Percentiles rank a stretch among this genome's conserved stretches.
Conservation (phyloP, 1,140 invertebrate species). For the Matsumurasca onukii region DNA sequence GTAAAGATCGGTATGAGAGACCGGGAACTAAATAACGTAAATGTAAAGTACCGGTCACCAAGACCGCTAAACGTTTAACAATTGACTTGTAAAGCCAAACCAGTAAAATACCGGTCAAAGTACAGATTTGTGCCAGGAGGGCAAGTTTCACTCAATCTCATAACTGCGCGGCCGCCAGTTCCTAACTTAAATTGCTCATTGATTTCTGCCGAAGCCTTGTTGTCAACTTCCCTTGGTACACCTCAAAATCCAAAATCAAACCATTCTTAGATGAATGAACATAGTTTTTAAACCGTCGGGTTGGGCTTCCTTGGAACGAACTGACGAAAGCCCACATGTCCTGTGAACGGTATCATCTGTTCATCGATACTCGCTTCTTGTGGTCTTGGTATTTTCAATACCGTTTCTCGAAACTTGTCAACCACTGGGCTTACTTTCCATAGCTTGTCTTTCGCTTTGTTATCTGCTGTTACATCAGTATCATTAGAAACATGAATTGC, state of each 20-base stretch:
- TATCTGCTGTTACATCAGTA: constrained; percentile 18
- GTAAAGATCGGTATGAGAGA: background rate
- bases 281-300: constrained; percentile 37
- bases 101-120: constrained; percentile 2
- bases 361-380: constrained; percentile 38
- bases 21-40: background rate
- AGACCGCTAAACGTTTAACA: background rate
- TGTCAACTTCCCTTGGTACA: background rate
- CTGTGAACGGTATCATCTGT: constrained; percentile 42
- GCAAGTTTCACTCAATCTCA: constrained; percentile 1
- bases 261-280: background rate
- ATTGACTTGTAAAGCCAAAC: background rate
- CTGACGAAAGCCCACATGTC: constrained; percentile 35
- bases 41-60: background rate
- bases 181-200: constrained; percentile 6
- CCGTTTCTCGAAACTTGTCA: constrained; percentile 19
- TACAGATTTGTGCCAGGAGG: constrained; percentile 5
- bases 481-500: constrained; percentile 26
- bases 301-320: constrained; percentile 39
- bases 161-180: background rate
- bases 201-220: background rate
- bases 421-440: constrained; percentile 33
- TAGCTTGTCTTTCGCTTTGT: constrained; percentile 23
- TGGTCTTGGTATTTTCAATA: constrained; percentile 22
- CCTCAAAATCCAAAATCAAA: too few species aligned